These are phyloP conservation scores for Serranus cabrilla DNA, from an alignment of 2,797 vertebrate genomes.

Conservation along the genomic window DNA sequence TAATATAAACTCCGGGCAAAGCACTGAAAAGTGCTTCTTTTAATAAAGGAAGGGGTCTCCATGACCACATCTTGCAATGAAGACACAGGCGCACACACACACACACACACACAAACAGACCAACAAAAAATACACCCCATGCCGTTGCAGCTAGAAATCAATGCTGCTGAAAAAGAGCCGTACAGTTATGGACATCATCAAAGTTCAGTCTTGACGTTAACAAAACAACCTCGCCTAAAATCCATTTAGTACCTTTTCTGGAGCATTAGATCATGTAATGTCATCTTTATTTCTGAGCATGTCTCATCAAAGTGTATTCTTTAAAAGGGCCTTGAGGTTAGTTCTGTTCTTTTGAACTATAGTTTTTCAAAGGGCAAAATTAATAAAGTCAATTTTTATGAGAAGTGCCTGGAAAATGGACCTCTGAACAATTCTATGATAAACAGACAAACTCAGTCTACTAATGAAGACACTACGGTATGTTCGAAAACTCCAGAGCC, in stretches of 20 bases:
- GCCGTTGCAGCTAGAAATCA: no score
- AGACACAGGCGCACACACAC: no score
- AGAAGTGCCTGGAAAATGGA: background rate
- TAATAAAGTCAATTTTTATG: background rate
- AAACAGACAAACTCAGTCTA: background rate
- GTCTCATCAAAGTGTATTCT: background rate
- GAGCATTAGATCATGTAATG: no score
- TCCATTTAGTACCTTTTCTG: background rate
- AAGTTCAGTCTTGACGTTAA: background rate
- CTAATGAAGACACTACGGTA: background rate
- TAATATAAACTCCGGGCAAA: no score
- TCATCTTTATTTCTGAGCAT: background rate
- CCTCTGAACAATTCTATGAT: background rate
- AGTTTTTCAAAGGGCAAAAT: background rate
- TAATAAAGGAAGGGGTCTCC: no score
- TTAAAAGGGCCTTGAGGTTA: no score
- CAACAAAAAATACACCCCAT: no score
- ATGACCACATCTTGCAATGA: no score
- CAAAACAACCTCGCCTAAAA: background rate
- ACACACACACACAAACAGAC: no score
- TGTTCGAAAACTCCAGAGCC: background rate
- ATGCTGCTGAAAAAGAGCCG: background rate
- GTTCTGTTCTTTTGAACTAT: background rate
- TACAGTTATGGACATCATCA: background rate
- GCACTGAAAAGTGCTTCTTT: no score